Conservation (phyloP, 2,888 invertebrate species). For the Toxonevra muliebris region DNA sequence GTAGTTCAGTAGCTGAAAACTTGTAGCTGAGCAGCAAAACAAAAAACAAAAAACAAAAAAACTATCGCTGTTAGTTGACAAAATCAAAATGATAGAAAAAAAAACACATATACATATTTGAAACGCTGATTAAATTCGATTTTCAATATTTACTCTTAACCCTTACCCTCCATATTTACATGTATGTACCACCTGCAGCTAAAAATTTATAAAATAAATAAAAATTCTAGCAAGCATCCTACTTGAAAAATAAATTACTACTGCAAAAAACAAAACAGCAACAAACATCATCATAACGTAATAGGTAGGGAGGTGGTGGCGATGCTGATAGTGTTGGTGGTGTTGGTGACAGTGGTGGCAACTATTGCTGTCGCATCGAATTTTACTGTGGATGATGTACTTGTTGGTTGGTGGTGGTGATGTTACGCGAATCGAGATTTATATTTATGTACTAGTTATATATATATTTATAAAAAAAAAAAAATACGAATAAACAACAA, state of each 20-base stretch:
- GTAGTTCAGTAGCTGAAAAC: too few relatives aligned
- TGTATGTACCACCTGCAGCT: not conserved
- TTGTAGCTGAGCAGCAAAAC: slow-evolving; percentile 18
- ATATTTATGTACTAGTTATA: not conserved
- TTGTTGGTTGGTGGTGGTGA: not conserved
- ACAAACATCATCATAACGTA: not conserved
- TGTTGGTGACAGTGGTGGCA: not conserved
- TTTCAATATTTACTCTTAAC: not conserved
- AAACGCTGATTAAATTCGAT: slow-evolving; percentile 21
- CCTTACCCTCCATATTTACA: too few relatives aligned
- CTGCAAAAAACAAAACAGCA: slow-evolving; percentile 28
- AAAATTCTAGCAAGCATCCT: slow-evolving; percentile 38
- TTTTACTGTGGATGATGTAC: not conserved
- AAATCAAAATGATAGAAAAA: not conserved
- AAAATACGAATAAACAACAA: slow-evolving; percentile 7
- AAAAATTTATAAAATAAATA: slow-evolving; percentile 19
- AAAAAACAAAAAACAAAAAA: slow-evolving; percentile 29
- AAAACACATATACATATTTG: not conserved
- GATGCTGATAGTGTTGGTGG: not conserved
- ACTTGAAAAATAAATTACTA: slow-evolving; percentile 57
- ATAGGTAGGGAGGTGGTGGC: not conserved
- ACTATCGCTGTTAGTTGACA: too few relatives aligned
- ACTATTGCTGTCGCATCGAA: not conserved
- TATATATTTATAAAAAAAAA: slow-evolving; percentile 5
- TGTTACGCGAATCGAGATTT: slow-evolving; percentile 5